Base-by-base conservation (phyloP, 2,113 vertebrate genomes). In the Cheilinus undulatus region DNA sequence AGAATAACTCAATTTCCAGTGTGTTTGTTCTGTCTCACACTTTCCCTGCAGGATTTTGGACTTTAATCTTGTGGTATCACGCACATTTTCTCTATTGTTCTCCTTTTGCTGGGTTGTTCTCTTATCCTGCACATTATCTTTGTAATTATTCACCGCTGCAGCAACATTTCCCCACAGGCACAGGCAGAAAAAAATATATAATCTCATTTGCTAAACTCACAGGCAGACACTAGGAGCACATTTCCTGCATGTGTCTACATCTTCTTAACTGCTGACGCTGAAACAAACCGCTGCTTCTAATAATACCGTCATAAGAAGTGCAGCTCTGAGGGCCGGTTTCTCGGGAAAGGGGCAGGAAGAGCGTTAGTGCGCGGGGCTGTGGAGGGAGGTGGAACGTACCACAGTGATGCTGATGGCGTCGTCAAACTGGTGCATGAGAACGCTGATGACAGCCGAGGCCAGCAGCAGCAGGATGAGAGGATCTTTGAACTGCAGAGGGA, bases 371-470 rank as follows among this genome's bases (percentile, higher is more conserved):
- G 40, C 19, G 40, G 13, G 14, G 8, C 1, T 40, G 22, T 15
- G 49, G 26, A 28, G 2, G 2, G 24, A 26, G 15, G 20, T 51
- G 1, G 27, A 24, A 70, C 79, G 87, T 95, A 99, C 97, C 97
- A 99, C 97, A 26, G 98, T 98, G 95, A 99, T 99, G 94, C 98
- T 99, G 94, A 99, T 95, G 28, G 98, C 98, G 91, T 99, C 98
- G 67, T 99, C 98, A 84, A 98, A 95, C 93, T 99, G 98, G 88
- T 94, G 96, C 98, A 99, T 99, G 92, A 97, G 62, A 79, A 99
- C 80, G 79, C 97, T 99, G 95, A 99, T 98, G 91, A 99, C 96
- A 14, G 97, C 98, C 7, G 98, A 99, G 6, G 96, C 96, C 95
- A 99, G 89, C 54, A 99, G 95, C 77, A 99, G 90, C 95, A 99